Conservation (phyloP, 1,140 invertebrate species). For the Meteorus sp. region DNA sequence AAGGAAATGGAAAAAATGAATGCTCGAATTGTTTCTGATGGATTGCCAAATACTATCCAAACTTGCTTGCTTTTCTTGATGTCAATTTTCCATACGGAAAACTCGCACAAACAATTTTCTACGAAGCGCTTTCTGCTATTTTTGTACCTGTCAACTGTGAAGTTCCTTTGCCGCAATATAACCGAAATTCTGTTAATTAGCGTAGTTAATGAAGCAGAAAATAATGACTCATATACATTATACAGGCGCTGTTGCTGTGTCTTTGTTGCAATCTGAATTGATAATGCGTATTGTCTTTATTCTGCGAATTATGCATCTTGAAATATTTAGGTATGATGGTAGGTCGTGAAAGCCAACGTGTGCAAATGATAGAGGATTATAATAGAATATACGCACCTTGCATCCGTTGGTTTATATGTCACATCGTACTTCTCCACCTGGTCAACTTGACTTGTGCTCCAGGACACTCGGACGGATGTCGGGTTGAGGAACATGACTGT, state of each 20-base stretch:
- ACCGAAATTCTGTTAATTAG: conserved; percentile 36
- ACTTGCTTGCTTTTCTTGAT: too few species aligned
- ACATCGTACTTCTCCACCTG: conserved; percentile 83
- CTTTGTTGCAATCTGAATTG: too few species aligned
- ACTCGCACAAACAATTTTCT: neutral
- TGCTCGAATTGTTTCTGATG: too few species aligned
- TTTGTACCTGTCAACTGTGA: conserved; percentile 45
- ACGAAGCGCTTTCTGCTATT: neutral
- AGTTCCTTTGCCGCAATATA: conserved; percentile 48
- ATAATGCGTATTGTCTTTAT: too few species aligned
- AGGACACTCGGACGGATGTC: conserved; percentile 78
- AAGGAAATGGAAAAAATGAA: too few species aligned
- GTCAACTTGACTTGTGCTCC: conserved; percentile 73
- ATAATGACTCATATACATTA: too few species aligned
- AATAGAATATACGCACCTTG: conserved; percentile 64
- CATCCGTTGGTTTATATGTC: conserved; percentile 79
- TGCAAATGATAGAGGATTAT: neutral
- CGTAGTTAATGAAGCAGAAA: conserved; percentile 24
- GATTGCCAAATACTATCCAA: too few species aligned
- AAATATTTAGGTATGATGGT: neutral
- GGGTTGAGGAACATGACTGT: conserved; percentile 82
- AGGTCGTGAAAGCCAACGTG: too few species aligned
- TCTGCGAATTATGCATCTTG: neutral
- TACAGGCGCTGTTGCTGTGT: too few species aligned
- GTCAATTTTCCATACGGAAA: too few species aligned